Evolutionary conservation across 2,797 vertebrate species (phyloP).

Genomic region (Anisognathus igniventris): DNA sequence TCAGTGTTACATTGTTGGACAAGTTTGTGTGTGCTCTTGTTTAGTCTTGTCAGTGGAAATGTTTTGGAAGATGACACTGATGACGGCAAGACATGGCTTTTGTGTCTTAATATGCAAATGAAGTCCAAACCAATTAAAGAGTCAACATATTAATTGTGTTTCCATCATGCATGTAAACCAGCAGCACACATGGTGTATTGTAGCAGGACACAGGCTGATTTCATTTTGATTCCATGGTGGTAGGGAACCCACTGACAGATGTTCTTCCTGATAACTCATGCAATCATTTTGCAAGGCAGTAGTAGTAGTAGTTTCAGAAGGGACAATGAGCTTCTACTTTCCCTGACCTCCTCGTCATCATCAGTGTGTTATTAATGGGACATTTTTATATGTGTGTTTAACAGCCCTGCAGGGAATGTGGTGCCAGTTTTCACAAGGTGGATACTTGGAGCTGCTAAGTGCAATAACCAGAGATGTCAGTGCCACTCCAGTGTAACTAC

Average conservation of each 20-base stretch:
- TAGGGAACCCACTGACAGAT: background rate
- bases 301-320: background rate
- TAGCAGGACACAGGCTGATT: background rate
- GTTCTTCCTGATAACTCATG: background rate
- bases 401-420: background rate
- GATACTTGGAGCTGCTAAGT: background rate
- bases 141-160: background rate
- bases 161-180: background rate
- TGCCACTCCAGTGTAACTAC: background rate
- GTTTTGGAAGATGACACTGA: background rate
- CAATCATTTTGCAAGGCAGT: background rate
- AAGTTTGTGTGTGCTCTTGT: background rate
- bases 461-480: background rate
- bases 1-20: background rate
- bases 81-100: background rate
- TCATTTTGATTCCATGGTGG: background rate
- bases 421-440: background rate
- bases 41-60: background rate
- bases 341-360: background rate
- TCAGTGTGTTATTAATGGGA: background rate
- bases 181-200: accelerated
- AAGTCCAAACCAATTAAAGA: background rate
- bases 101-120: background rate
- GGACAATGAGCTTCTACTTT: background rate
- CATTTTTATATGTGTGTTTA: background rate